A percentile compares a stretch with the other conserved stretches of the same genome.
Conservation (phyloP, 2,113 vertebrate genomes). For the Dromaius novaehollandiae region DNA sequence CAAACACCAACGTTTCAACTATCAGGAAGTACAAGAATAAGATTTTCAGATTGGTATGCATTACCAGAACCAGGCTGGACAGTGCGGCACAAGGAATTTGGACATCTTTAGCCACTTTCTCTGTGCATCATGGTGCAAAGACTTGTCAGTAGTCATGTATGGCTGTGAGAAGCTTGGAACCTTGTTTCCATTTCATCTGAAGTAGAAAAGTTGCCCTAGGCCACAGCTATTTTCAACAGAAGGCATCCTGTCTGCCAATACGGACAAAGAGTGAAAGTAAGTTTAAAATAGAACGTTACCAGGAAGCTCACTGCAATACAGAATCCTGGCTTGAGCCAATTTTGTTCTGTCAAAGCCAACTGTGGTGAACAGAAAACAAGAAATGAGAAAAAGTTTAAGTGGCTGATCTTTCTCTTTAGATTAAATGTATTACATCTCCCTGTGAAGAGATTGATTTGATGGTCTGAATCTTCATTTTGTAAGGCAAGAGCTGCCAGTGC, state of each 20-base stretch:
- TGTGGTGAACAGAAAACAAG: background rate
- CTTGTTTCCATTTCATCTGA: background rate
- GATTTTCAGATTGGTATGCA: background rate
- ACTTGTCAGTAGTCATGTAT: background rate
- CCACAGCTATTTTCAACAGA: background rate
- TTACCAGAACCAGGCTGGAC: background rate
- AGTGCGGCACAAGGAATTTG: background rate
- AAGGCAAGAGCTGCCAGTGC: background rate
- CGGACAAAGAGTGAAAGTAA: background rate
- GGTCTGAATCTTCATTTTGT: background rate
- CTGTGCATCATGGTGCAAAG: fast-evolving
- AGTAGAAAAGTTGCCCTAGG: background rate
- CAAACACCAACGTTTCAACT: background rate
- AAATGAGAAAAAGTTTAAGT: background rate
- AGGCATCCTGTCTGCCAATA: background rate
- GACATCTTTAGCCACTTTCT: background rate
- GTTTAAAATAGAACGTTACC: background rate
- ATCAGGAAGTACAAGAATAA: background rate
- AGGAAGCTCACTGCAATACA: background rate
- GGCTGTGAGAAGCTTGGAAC: background rate
- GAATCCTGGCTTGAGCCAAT: background rate
- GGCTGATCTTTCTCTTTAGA: background rate
- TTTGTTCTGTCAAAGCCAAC: background rate
- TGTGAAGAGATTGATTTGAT: background rate
- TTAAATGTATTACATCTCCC: background rate